Conservation (phyloP, 2,797 vertebrate genomes). For the Simalia tracyae region DNA sequence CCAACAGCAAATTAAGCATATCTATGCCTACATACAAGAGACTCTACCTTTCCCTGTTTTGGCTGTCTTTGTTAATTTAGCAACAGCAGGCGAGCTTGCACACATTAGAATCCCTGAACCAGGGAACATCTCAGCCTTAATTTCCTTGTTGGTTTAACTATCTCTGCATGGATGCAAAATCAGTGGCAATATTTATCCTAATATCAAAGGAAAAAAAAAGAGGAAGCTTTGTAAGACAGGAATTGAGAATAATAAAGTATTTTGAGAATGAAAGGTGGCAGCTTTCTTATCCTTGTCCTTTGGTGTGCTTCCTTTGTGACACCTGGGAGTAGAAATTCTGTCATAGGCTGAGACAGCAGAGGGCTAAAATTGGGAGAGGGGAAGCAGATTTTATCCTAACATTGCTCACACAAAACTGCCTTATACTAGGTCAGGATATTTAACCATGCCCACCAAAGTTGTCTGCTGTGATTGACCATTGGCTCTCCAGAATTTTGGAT, state of each 20-base stretch:
- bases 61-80: conserved; percentile 15
- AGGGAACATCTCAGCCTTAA: conserved; percentile 17
- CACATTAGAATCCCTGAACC: conserved; percentile 1
- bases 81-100: neutral
- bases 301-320: conserved; percentile 20
- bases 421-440: neutral
- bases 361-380: conserved; percentile 17
- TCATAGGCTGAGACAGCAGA: conserved; percentile 7
- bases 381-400: conserved; percentile 6
- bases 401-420: neutral
- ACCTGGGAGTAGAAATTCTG: conserved; percentile 1
- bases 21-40: neutral
- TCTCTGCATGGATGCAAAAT: conserved; percentile 37
- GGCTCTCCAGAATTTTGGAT: neutral
- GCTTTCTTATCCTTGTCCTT: conserved; percentile 30
- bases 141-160: conserved; percentile 34
- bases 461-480: neutral
- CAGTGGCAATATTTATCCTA: conserved; percentile 43
- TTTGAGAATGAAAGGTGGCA: conserved; percentile 48
- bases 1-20: too few relatives aligned
- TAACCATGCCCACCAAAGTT: neutral
- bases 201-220: neutral
- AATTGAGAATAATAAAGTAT: conserved; percentile 43
- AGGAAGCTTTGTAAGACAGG: conserved; percentile 9
- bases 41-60: neutral